These are phyloP conservation scores for Thamnaconus septentrionalis DNA, from an alignment of 2,113 vertebrate genomes.

Conservation along the genomic window DNA sequence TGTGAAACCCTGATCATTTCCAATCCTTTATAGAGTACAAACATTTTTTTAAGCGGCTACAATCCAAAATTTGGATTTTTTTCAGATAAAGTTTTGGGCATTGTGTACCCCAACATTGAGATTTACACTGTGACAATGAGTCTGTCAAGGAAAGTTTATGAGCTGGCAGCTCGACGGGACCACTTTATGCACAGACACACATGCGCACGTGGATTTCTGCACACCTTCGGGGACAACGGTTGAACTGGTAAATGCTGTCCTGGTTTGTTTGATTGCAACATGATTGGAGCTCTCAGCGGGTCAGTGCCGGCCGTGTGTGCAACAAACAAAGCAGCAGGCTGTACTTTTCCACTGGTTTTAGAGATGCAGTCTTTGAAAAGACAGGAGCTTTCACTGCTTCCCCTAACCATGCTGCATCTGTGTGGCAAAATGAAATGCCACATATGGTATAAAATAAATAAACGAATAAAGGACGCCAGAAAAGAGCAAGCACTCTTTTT, in stretches of 20 bases:
- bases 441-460: no score
- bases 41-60: no score
- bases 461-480: no score
- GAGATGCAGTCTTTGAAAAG: slow-evolving; percentile 19
- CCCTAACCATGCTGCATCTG: slow-evolving; percentile 15
- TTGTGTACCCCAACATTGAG: no score
- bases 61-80: no score
- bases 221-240: slow-evolving; percentile 14
- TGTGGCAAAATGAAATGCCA: not conserved
- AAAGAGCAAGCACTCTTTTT: not conserved
- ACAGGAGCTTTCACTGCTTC: slow-evolving; percentile 10
- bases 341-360: slow-evolving; percentile 64
- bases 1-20: no score
- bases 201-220: not conserved
- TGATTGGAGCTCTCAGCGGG: slow-evolving; percentile 44
- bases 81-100: no score
- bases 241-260: slow-evolving; percentile 6
- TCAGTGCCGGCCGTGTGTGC: slow-evolving; percentile 35
- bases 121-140: not conserved
- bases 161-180: not conserved
- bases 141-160: not conserved
- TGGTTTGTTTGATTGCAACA: slow-evolving; percentile 43
- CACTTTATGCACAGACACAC: not conserved
- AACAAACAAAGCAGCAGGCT: slow-evolving; percentile 42
- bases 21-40: no score